Evolutionary conservation across 2,888 invertebrate species (phyloP), one percentile per base, ranked within the genome.

Genomic region (Deilephila elpenor): DNA sequence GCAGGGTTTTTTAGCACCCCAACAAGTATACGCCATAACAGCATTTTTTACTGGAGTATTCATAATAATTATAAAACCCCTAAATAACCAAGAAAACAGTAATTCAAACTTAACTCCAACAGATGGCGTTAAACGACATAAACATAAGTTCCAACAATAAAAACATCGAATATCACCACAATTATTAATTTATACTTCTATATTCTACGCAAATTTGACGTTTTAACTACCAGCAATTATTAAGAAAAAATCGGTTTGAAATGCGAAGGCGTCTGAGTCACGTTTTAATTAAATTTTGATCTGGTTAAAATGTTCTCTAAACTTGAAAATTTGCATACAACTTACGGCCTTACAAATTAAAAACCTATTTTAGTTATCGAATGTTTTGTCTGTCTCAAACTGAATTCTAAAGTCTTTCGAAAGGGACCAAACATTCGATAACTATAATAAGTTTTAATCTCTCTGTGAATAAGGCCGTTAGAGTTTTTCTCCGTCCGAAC

Each of bases 121-220:
- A 67, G 67, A 51, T 44, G 51, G 67, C 67, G 67, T 67, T 67
- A 67, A 67, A 67, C 67, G 67, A 67, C 67, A 51, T 51, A 11
- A 25, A 67, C 44, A 25, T 25, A 51, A 5, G 14, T 3, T 14
- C n/a, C 3, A 51, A 67, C 25, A 67, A 67, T 14, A 25, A 17
- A 25, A 17, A 25, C 20, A 17, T 56, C 56, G 5, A 29, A 25
- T 62, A 32, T 34, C 61, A 62, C 34, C 34, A 25, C 11, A 60
- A 60, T 29, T 29, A 25, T 17, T 20, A 20, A 44, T 59, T 29
- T 29, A 25, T 11, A 29, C 29, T 17, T 32, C 17, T 29, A 60
- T 3, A 32, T 25, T 29, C 29, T 29, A 25, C 7, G 6, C 29
- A 29, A 60, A 29, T 29, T 60, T n/a, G 25, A 4, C 8, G 0